Conservation (phyloP, 2,113 vertebrate species). For the Corvus hawaiiensis region DNA sequence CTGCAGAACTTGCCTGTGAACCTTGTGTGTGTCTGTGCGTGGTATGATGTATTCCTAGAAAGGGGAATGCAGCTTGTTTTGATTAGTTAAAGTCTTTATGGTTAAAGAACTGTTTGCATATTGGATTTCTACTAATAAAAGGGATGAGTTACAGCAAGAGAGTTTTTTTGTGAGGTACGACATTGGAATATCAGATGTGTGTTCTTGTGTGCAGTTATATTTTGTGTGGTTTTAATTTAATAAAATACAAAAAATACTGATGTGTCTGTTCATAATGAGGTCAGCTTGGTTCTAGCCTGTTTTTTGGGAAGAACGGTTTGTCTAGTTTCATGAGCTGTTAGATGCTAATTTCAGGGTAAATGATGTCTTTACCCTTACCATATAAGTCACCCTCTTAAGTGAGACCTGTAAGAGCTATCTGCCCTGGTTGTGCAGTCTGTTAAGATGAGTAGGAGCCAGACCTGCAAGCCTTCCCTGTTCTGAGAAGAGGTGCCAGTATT, state of each 20-base stretch:
- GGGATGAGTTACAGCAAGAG: neutral
- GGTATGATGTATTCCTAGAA: slow-evolving; percentile 33
- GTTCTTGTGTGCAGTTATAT: slow-evolving; percentile 40
- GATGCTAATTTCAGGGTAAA: neutral
- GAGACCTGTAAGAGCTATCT: neutral
- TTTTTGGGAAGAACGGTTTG: neutral
- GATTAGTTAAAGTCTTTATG: slow-evolving; percentile 21
- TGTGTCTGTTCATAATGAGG: neutral
- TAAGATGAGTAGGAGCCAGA: neutral
- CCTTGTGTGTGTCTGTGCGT: slow-evolving; percentile 40
- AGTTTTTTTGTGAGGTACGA: slow-evolving; percentile 23
- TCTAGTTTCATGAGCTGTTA: neutral
- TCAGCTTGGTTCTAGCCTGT: neutral
- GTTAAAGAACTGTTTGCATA: slow-evolving; percentile 60
- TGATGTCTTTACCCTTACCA: neutral
- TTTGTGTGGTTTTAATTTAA: slow-evolving; percentile 61
- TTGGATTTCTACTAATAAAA: slow-evolving; percentile 47
- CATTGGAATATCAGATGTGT: slow-evolving; percentile 11
- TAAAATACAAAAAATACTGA: slow-evolving; percentile 21
- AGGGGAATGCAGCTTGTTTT: slow-evolving; percentile 49
- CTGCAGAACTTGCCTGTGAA: slow-evolving; percentile 31
- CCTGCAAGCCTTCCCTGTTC: neutral
- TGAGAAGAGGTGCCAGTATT: neutral
- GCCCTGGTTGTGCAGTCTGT: neutral
- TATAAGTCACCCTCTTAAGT: neutral